Percentiles rank a stretch among this genome's conserved stretches.
Conservation (phyloP, 2,888 invertebrate genomes). For the Periphyllus acericola region DNA sequence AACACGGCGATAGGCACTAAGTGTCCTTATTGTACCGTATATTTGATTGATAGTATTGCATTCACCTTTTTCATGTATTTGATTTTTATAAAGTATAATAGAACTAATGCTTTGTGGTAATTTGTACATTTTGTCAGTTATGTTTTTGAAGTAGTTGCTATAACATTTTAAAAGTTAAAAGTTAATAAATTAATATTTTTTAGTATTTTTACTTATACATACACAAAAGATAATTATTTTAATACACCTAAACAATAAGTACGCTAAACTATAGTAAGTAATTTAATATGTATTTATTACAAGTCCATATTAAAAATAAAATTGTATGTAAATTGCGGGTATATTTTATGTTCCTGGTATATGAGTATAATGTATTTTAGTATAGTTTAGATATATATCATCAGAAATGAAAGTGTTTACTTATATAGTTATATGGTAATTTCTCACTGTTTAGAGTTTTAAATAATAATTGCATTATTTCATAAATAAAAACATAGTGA, state of each 20-base stretch:
- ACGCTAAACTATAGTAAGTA: background rate
- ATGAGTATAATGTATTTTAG: background rate
- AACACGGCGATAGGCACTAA: conserved; percentile 32
- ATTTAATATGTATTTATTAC: background rate
- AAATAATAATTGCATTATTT: too few relatives aligned
- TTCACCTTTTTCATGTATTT: background rate
- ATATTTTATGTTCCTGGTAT: background rate
- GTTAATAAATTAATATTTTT: background rate
- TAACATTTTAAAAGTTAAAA: background rate
- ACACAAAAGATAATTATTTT: too few relatives aligned
- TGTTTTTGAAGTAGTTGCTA: too few relatives aligned
- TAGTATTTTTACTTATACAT: too few relatives aligned
- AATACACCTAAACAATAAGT: too few relatives aligned
- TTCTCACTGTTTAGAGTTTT: too few relatives aligned
- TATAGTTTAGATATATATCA: background rate
- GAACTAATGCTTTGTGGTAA: background rate
- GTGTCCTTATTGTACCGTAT: conserved; percentile 11
- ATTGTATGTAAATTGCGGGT: too few relatives aligned
- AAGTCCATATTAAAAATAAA: background rate
- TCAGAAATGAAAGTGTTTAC: background rate
- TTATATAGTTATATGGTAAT: too few relatives aligned
- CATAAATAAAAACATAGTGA: too few relatives aligned
- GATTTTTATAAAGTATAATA: background rate
- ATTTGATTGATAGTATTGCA: conserved; percentile 14
- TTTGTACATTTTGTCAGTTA: background rate